phyloP scores from a whole-genome alignment of 2,888 invertebrate genomes.

The Trachelus stipa region DNA sequence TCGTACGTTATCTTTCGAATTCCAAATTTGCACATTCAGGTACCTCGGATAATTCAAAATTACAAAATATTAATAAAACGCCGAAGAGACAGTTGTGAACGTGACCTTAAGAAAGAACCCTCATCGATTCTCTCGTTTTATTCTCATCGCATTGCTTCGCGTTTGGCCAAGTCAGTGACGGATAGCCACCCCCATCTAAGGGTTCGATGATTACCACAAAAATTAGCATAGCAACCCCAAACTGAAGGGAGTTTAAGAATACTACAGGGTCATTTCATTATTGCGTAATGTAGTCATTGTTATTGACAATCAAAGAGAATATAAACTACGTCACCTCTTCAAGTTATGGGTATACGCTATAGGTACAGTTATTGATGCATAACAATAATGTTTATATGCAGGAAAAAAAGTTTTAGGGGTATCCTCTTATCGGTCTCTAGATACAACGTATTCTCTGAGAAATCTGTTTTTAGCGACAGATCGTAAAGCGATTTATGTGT shows the following conservation, averaged over 20 bases:
- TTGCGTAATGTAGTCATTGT: neutral
- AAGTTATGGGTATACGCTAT: neutral
- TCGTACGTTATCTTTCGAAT: neutral
- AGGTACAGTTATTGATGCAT: neutral
- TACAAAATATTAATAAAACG: neutral
- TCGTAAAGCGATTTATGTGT: conserved; percentile 65
- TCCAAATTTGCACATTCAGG: neutral
- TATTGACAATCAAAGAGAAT: neutral
- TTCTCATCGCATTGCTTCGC: conserved; percentile 20
- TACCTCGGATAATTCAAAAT: neutral
- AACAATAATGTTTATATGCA: neutral
- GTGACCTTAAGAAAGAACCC: neutral
- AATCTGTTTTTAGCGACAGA: conserved; percentile 65
- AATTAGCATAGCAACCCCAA: conserved; percentile 23
- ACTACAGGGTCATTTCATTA: conserved; percentile 1
- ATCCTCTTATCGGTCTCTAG: neutral
- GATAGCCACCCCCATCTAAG: conserved; percentile 23
- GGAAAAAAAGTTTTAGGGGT: neutral
- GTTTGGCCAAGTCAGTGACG: conserved; percentile 25
- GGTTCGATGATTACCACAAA: conserved; percentile 23
- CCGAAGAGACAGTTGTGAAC: neutral
- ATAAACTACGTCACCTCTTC: too few species aligned
- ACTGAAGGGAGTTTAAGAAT: conserved; percentile 15
- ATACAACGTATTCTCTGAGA: conserved; percentile 53
- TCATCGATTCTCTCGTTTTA: conserved; percentile 1